Evolutionary conservation across 2,888 invertebrate species (phyloP).

Genomic region (Melinopterus prodromus): DNA sequence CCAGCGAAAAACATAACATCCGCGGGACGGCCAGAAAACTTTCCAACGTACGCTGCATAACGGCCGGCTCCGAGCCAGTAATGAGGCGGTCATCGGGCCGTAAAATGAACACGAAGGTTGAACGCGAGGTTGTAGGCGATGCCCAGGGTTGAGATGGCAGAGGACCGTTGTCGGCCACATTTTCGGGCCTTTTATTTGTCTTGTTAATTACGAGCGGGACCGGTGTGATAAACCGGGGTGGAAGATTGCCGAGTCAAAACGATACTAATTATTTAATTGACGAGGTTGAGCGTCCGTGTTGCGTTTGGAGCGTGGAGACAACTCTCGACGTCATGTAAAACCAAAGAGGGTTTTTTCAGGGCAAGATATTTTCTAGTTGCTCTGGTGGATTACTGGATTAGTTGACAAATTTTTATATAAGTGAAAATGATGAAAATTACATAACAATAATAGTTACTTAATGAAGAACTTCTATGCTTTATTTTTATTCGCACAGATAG

Average conservation of each 20-base stretch:
- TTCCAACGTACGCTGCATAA: slow-evolving; percentile 45
- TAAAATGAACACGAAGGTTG: slow-evolving; percentile 58
- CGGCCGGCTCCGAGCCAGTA: slow-evolving; percentile 49
- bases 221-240: not conserved
- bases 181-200: slow-evolving; percentile 44
- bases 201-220: slow-evolving; percentile 46
- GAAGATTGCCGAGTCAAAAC: not conserved
- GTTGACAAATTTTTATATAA: too few relatives aligned
- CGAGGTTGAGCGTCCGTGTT: not conserved
- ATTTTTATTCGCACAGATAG: too few relatives aligned
- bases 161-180: not conserved
- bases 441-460: too few relatives aligned
- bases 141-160: not conserved
- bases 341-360: too few relatives aligned
- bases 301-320: too few relatives aligned
- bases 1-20: not conserved
- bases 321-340: too few relatives aligned
- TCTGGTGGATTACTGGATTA: too few relatives aligned
- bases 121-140: slow-evolving; percentile 21
- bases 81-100: slow-evolving; percentile 56
- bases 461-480: too few relatives aligned
- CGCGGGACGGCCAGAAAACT: slow-evolving; percentile 42
- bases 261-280: not conserved
- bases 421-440: too few relatives aligned
- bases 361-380: too few relatives aligned